Evolutionary conservation across 2,113 vertebrate species (phyloP).

Genomic region (Oxygymnocypris stewartii): DNA sequence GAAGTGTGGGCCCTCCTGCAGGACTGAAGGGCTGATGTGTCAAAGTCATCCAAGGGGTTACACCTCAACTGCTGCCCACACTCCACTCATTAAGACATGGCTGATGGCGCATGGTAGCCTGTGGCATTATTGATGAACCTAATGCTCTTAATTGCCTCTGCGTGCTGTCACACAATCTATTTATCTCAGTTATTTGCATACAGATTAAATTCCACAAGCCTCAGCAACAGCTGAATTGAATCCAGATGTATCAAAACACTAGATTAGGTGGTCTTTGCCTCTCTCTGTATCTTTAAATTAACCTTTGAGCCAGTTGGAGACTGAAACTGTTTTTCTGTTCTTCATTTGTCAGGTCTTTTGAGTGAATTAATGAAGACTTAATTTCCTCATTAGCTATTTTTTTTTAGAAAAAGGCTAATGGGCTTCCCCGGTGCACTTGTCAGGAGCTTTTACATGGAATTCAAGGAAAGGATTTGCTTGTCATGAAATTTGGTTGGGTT

Average conservation of each 20-base stretch:
- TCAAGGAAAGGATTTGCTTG: neutral
- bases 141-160: constrained; percentile 66
- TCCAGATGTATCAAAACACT: constrained; percentile 67
- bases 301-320: constrained; percentile 74
- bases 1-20: constrained; percentile 65
- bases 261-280: constrained; percentile 65
- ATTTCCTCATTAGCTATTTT: constrained; percentile 20
- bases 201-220: constrained; percentile 36
- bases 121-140: constrained; percentile 66
- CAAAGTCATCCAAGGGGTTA: constrained; percentile 65
- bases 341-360: constrained; percentile 66
- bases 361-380: constrained; percentile 69
- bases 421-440: neutral
- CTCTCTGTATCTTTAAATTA: constrained; percentile 67
- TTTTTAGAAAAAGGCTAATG: constrained; percentile 5
- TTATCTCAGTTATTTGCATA: constrained; percentile 19
- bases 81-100: constrained; percentile 49
- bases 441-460: neutral
- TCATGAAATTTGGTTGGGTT: neutral
- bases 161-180: constrained; percentile 49
- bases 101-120: constrained; percentile 51
- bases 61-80: constrained; percentile 58
- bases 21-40: constrained; percentile 67
- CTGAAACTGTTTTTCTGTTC: constrained; percentile 28
- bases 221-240: constrained; percentile 64